Evolutionary conservation across 2,888 invertebrate species (phyloP), one percentile per base, ranked within the genome.

Genomic region (Aphodius sticticus): DNA sequence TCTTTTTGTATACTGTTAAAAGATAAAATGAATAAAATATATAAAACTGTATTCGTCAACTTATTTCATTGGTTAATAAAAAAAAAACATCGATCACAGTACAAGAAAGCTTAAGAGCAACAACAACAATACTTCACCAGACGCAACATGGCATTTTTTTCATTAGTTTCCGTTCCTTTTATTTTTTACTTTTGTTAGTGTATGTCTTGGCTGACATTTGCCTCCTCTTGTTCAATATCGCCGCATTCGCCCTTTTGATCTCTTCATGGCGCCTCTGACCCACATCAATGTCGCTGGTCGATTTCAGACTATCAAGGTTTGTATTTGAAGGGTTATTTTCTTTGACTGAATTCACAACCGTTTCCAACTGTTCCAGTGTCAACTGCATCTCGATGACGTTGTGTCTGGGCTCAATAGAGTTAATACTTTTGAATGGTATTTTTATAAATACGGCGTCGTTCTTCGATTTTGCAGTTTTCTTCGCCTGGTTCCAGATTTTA

Each of bases 1-100:
- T 88, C 86, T 85, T 88, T 88, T 88, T 88, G 86, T 88, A 88
- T 88, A 86, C 85, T 86, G 87, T 87, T 86, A 86, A 85, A 84
- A 81, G 82, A 82, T 83, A 83, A 78, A 80, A 76, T 53, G 53
- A 53, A 53, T 53, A 53, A 53, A 53, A 53, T 53, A 53, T 12
- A 53, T 53, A 53, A 53, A 53, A 53, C 53, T 53, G 53, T 53
- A 53, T 53, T 53, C 53, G 53, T 53, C 53, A 53, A 53, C 53
- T 53, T 53, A 53, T 53, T 53, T 53, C 9, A 53, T 53, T 53
- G 53, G 53, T 53, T 53, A 78, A 77, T 80, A 80, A 78, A 80
- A 78, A 80, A 78, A 80, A 78, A 80, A 78, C 71, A 80, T 80
- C 76, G 71, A 71, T 53, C 53, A 53, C 53, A 53, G 53, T 53